Percentiles rank a stretch among this genome's conserved stretches.
phyloP scores from a whole-genome alignment of 2,113 vertebrate genomes.

The Chaetura pelagica region DNA sequence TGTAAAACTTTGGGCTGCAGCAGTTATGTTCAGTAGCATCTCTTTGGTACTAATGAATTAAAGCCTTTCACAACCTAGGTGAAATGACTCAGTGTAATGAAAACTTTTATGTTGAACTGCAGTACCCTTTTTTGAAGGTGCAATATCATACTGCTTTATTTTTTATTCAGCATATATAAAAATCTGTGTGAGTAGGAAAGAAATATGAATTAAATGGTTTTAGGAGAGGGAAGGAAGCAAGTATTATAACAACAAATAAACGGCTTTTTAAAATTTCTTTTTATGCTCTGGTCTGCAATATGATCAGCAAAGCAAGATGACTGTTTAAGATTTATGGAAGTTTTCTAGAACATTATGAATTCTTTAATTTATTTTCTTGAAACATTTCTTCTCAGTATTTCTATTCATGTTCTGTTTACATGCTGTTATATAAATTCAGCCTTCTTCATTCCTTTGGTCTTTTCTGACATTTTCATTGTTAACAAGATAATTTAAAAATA shows the following conservation, averaged over 20 bases:
- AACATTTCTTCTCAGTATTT: not conserved
- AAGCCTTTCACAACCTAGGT: not conserved
- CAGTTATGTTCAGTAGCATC: not conserved
- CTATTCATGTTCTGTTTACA: not conserved
- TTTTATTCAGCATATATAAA: not conserved
- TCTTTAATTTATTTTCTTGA: not conserved
- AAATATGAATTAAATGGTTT: not conserved
- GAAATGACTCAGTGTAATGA: not conserved
- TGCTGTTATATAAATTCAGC: not conserved
- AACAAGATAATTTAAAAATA: not conserved
- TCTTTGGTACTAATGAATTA: slow-evolving; percentile 29
- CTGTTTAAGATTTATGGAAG: fast-evolving
- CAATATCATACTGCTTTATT: not conserved
- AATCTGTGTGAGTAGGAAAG: not conserved
- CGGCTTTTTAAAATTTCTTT: not conserved
- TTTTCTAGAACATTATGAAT: not conserved
- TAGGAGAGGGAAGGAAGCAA: not conserved
- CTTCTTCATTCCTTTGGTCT: not conserved
- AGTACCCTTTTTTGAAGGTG: not conserved
- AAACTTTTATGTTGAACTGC: not conserved
- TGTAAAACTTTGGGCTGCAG: not conserved
- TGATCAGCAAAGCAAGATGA: not conserved
- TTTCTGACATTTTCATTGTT: not conserved
- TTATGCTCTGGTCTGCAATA: not conserved
- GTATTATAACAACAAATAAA: not conserved